Conservation (phyloP, 1,140 invertebrate species). For the Leptopilina boulardi region DNA sequence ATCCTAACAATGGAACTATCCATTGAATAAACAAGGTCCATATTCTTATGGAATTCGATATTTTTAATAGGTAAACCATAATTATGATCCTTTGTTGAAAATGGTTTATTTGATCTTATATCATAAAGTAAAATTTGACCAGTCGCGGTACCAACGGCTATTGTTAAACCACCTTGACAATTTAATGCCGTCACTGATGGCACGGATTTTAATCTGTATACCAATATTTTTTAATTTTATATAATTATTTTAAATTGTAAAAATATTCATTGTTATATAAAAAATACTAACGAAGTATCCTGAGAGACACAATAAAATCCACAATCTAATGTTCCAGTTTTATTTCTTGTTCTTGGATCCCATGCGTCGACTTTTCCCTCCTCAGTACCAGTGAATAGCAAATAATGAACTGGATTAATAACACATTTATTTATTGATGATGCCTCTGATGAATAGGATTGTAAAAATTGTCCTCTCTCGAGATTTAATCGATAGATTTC, state of each 20-base stretch:
- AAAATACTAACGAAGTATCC: conserved; percentile 76
- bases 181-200: conserved; percentile 89
- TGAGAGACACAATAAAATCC: conserved; percentile 83
- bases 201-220: conserved; percentile 78
- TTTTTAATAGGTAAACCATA: conserved; percentile 94
- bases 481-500: conserved; percentile 97
- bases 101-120: conserved; percentile 92
- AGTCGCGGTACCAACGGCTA: conserved; percentile 94
- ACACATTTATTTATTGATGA: conserved; percentile 89
- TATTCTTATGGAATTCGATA: conserved; percentile 89
- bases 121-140: conserved; percentile 97
- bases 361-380: conserved; percentile 96
- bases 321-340: conserved; percentile 90
- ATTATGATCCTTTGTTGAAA: conserved; percentile 95
- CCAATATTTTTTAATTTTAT: background rate
- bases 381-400: conserved; percentile 92
- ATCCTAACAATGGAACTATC: conserved; percentile 95
- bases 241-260: background rate
- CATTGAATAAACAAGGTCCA: conserved; percentile 93
- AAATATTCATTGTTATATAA: conserved; percentile 25
- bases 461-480: conserved; percentile 95
- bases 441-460: conserved; percentile 86
- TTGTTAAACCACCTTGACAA: conserved; percentile 87
- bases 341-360: conserved; percentile 89
- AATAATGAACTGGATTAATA: conserved; percentile 92